Evolutionary conservation across 2,888 invertebrate species (phyloP).

Genomic region (Pseudoips prasinana): DNA sequence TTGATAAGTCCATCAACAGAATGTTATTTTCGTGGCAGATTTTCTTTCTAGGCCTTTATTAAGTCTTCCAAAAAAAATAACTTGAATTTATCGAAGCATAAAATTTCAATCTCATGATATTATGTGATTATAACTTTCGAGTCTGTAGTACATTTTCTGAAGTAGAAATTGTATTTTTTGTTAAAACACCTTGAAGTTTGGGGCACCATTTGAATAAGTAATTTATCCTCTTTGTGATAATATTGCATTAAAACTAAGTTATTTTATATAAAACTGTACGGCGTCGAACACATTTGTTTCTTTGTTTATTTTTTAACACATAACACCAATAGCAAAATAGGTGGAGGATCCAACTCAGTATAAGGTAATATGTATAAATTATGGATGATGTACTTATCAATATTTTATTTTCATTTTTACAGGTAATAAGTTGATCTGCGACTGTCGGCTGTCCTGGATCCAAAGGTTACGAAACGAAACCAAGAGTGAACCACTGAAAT

Average conservation of each 20-base stretch:
- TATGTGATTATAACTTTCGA: conserved; percentile 26
- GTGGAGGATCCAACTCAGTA: too few relatives aligned
- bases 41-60: conserved; percentile 5
- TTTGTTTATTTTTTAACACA: too few relatives aligned
- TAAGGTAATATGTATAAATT: too few relatives aligned
- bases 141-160: conserved; percentile 15
- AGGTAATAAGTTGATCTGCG: conserved; percentile 91
- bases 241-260: too few relatives aligned
- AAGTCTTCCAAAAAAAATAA: conserved; percentile 8
- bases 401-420: conserved; percentile 36
- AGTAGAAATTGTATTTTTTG: conserved; percentile 13
- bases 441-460: conserved; percentile 91
- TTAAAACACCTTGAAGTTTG: conserved; percentile 7
- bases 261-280: too few relatives aligned
- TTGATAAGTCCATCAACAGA: too few relatives aligned
- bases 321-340: too few relatives aligned
- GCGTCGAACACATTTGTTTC: too few relatives aligned
- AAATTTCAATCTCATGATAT: conserved; percentile 26
- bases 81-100: conserved; percentile 14
- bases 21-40: conserved; percentile 6
- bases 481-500: conserved; percentile 85
- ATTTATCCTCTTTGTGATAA: conserved; percentile 1
- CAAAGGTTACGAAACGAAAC: conserved; percentile 88
- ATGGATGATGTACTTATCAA: too few relatives aligned
- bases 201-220: conserved; percentile 17